These are phyloP conservation scores for Pristionchus arcanus DNA, from an alignment of 2,888 invertebrate species.

Conservation along the genomic window DNA sequence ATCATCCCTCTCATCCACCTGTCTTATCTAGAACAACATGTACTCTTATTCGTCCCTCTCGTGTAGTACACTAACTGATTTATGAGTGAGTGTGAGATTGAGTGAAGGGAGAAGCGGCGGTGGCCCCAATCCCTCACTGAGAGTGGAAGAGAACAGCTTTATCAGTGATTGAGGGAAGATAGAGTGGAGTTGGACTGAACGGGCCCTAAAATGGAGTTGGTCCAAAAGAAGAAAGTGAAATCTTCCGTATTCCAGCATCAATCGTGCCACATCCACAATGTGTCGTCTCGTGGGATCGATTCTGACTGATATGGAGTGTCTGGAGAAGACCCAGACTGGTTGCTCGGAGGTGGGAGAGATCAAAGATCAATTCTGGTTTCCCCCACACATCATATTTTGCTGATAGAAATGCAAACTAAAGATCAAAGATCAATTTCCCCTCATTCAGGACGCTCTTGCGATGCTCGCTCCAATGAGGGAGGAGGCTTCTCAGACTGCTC, in stretches of 20 bases:
- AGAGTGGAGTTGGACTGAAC: not conserved
- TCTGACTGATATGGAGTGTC: constrained; percentile 51
- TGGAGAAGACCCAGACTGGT: constrained; percentile 21
- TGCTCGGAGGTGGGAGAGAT: constrained; percentile 45
- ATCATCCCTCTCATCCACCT: not conserved
- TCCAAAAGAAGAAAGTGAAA: not conserved
- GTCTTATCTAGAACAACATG: constrained; percentile 47
- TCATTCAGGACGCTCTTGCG: constrained; percentile 67
- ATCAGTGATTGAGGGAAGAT: not conserved
- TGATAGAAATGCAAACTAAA: not conserved
- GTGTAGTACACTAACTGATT: constrained; percentile 48
- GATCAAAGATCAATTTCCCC: not conserved
- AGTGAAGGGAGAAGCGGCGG: not conserved
- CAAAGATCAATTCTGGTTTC: constrained; percentile 16
- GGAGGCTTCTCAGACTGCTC: constrained; percentile 60
- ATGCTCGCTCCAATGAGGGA: constrained; percentile 72
- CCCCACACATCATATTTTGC: too few relatives aligned
- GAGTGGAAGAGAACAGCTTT: not conserved
- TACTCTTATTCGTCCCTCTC: not conserved
- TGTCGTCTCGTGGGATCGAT: constrained; percentile 50
- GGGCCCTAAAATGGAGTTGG: not conserved
- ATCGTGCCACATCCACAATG: constrained; percentile 49
- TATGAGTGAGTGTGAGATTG: constrained; percentile 16
- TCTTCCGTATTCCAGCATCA: not conserved
- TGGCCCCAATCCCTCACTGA: constrained; percentile 8